Conservation (phyloP, 1,140 invertebrate genomes). For the Drosophila ananassae region DNA sequence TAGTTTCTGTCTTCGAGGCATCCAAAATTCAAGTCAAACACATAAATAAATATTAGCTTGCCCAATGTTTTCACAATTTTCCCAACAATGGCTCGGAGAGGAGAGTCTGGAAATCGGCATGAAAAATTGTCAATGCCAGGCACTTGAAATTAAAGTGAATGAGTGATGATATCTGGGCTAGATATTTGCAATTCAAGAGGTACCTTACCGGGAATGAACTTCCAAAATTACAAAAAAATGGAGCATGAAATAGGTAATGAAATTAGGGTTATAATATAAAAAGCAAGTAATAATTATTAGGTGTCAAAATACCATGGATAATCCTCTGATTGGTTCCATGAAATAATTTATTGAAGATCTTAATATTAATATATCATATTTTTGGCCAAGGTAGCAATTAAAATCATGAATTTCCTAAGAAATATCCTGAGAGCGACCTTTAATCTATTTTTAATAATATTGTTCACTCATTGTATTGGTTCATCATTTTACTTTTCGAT, state of each 20-base stretch:
- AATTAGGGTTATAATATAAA: conserved; percentile 6
- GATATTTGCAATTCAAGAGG: conserved; percentile 32
- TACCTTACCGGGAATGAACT: conserved; percentile 43
- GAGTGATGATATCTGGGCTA: conserved; percentile 53
- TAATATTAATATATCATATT: too few species aligned
- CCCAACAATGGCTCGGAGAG: conserved; percentile 48
- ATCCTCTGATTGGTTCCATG: too few species aligned
- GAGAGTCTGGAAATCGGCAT: conserved; percentile 28
- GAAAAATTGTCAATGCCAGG: conserved; percentile 77
- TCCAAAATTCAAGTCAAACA: conserved; percentile 24
- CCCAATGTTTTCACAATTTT: conserved; percentile 70
- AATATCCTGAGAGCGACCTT: background rate
- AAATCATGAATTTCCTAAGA: too few species aligned
- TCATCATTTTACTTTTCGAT: background rate
- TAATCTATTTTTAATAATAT: background rate
- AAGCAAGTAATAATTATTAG: too few species aligned
- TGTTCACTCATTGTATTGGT: background rate
- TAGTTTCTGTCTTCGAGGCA: conserved; percentile 28
- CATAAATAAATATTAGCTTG: conserved; percentile 51
- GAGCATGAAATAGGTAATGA: conserved; percentile 33
- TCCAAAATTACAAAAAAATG: conserved; percentile 36
- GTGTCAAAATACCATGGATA: too few species aligned
- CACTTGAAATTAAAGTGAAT: conserved; percentile 61
- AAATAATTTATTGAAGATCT: too few species aligned
- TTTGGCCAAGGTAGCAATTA: too few species aligned